A percentile compares a stretch with the other conserved stretches of the same genome.
Evolutionary conservation across 2,113 vertebrate species (phyloP).

Genomic region (Gadus macrocephalus): DNA sequence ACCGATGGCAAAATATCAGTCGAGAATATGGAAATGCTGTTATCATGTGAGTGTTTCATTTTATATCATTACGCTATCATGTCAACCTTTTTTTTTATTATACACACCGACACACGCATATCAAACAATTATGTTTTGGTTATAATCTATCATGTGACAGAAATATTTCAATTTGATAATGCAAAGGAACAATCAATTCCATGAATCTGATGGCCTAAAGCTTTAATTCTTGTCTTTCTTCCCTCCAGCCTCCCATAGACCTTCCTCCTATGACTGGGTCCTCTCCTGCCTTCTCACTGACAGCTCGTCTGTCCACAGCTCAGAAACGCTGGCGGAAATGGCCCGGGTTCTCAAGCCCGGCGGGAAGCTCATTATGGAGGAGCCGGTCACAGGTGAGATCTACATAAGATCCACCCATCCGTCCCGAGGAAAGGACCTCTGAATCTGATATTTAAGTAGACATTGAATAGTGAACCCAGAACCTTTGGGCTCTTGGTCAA

Average conservation of each 20-base stretch:
- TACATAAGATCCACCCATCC: too few relatives aligned
- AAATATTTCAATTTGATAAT: too few relatives aligned
- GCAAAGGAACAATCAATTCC: too few relatives aligned
- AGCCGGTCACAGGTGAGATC: slow-evolving; percentile 75
- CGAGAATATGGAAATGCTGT: slow-evolving; percentile 81
- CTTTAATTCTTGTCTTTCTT: background rate
- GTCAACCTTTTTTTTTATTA: background rate
- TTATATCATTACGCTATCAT: background rate
- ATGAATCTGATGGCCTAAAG: too few relatives aligned
- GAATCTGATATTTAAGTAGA: background rate
- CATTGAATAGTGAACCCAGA: too few relatives aligned
- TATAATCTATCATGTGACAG: too few relatives aligned
- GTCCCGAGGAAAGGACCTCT: too few relatives aligned
- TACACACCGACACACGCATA: too few relatives aligned
- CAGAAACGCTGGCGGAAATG: slow-evolving; percentile 81
- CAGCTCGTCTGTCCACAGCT: slow-evolving; percentile 71
- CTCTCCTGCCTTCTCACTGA: slow-evolving; percentile 79
- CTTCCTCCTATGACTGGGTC: slow-evolving; percentile 81
- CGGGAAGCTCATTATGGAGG: slow-evolving; percentile 81
- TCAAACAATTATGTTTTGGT: too few relatives aligned
- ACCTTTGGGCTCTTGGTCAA: too few relatives aligned
- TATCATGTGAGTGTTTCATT: slow-evolving; percentile 74
- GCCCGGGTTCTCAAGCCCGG: slow-evolving; percentile 86
- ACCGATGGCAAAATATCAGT: slow-evolving; percentile 67
- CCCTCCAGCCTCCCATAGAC: slow-evolving; percentile 76